Evolutionary conservation across 2,113 vertebrate species (phyloP), one percentile per base, ranked within the genome.

Genomic region (Camelus bactrianus): DNA sequence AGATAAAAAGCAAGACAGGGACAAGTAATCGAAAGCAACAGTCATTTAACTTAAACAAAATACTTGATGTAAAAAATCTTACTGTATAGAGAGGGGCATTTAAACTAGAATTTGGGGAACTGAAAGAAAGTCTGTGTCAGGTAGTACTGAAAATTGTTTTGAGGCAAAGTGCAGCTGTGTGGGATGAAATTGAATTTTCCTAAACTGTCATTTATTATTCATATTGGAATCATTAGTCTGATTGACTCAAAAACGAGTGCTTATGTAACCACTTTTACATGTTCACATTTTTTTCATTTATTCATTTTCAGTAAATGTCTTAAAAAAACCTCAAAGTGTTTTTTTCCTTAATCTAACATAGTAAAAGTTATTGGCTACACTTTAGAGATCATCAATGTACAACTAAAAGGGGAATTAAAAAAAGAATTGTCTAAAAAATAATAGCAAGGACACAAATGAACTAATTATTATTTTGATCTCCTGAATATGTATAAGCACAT

Each of bases 181-280:
- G 60, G 54, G 54, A 65, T 72, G 26, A 88, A 52, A 93, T 54
- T 35, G 26, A 73, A 85, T 76, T 86, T 94, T 76, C 38, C 92
- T 80, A 46, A 81, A 73, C 16, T 65, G 80, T 32, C 79, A 35
- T 52, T 93, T 84, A 79, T 69, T 80, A 28, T 56, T 84, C 80
- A 56, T 60, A 84, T 28, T 58, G 28, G 50, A 84, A 95, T 48
- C 38, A 91, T 76, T 30, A 88, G 32, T 82, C 60, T 86, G 91
- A 75, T 1, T 80, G 56, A 94, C 50, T 93, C 35, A 90, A 72
- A 93, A 93, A 69, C 15, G 86, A 87, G n/a, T 60, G 52, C 58
- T 75, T 85, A 85, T 52, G 28, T 72, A 91, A 86, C 60, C 32
- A 52, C 14, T 81, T 89, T 80, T 46, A 58, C 4, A 56, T 15